Evolutionary conservation across 1,140 invertebrate species (phyloP), one percentile per base, ranked within the genome.

Genomic region (Papilio polytes): DNA sequence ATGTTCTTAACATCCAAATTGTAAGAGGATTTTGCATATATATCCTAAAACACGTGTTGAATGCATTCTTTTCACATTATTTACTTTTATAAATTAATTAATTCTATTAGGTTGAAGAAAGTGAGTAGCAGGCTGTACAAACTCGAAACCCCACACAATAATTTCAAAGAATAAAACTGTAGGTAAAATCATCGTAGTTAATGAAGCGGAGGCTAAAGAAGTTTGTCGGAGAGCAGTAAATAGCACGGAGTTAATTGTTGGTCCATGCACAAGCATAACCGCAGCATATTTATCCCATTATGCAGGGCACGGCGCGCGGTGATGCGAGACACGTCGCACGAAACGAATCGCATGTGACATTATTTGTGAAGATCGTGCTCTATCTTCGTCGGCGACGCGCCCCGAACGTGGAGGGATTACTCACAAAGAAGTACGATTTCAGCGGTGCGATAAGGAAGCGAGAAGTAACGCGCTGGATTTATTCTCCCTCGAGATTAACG

Each of bases 301-400:
- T 93, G 92, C 92, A 94, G 86, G 91, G 92, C 91, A 90, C 91
- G 90, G 85, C 87, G 84, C 88, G 87, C 88, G 90, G 88, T 86
- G 91, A 94, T 94, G 93, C 93, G 89, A 93, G 93, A 93, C 93
- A 94, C 93, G 93, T 94, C 87, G 87, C 85, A 85, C 88, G 92
- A 94, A 94, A 94, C 93, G 93, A 94, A 94, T 94, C 93, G 93
- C 93, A 94, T 94, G 93, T 94, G 93, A 94, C 93, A 94, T 94
- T 94, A 94, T 94, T 94, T 94, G 92, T 94, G 92, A 94, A 94
- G 93, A 94, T 94, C 93, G 93, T 94, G 93, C 93, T 94, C 93
- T 94, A 94, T 94, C 93, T 94, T 94, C 93, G 93, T 94, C 93
- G 91, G 91, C 91, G 92, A 92, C 93, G 90, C 91, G 84, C 86